These are phyloP conservation scores for Papilio polyxenes DNA, from an alignment of 1,140 invertebrate species.

Conservation along the genomic window DNA sequence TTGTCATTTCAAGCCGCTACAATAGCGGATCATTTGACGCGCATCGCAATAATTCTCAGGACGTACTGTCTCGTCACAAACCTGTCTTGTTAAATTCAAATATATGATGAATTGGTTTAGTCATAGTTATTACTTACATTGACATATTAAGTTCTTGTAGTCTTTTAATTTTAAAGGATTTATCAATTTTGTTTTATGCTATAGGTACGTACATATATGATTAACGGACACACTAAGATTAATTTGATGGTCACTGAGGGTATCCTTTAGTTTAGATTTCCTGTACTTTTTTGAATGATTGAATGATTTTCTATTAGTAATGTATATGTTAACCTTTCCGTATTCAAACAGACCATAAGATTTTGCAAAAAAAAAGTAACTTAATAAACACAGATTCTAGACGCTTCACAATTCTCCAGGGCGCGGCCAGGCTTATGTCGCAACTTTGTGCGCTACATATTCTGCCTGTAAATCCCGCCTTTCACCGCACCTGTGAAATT, in stretches of 20 bases:
- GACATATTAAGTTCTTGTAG: background rate
- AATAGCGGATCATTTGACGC: conserved; percentile 17
- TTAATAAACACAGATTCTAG: background rate
- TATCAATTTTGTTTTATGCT: background rate
- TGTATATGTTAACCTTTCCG: background rate
- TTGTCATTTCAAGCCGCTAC: conserved; percentile 22
- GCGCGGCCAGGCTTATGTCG: background rate
- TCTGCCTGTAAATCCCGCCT: background rate
- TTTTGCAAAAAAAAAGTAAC: background rate
- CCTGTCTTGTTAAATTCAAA: background rate
- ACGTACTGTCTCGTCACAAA: background rate
- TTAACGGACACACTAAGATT: too few species aligned
- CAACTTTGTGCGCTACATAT: conserved; percentile 11
- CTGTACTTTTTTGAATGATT: too few species aligned
- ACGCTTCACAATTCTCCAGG: background rate
- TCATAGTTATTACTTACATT: background rate
- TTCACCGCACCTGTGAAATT: conserved; percentile 9
- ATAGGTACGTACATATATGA: too few species aligned
- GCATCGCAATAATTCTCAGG: conserved; percentile 15
- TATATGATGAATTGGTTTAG: background rate
- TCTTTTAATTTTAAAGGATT: background rate
- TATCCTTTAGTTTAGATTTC: too few species aligned
- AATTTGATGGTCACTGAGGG: too few species aligned
- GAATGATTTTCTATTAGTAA: too few species aligned
- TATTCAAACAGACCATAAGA: background rate